Conservation (phyloP, 2,888 invertebrate genomes). For the Ceraclea dissimilis region DNA sequence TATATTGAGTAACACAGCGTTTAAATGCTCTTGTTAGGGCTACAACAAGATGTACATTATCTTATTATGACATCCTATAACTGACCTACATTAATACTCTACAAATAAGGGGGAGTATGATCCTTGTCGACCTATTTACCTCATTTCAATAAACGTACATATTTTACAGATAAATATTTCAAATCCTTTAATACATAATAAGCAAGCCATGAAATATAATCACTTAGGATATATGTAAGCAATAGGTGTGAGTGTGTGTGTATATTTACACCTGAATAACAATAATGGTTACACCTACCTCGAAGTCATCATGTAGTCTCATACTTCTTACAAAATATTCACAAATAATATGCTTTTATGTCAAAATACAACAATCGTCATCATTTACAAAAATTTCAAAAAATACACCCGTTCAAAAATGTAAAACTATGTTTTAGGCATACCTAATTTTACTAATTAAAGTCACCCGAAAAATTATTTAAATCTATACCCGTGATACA, state of each 20-base stretch:
- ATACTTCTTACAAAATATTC: slow-evolving; percentile 10
- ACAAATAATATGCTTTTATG: background rate
- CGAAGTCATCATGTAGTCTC: slow-evolving; percentile 25
- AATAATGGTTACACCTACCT: slow-evolving; percentile 21
- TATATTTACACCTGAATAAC: background rate
- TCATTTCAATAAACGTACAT: background rate
- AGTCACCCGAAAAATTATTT: no score
- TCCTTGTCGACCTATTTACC: background rate
- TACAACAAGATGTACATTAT: background rate
- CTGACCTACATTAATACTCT: background rate
- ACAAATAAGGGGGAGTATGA: background rate
- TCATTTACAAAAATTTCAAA: background rate
- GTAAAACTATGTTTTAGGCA: background rate
- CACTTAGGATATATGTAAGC: no score
- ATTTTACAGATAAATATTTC: no score
- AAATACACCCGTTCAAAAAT: background rate
- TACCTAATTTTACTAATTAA: no score
- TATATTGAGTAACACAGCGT: no score
- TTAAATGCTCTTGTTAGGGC: no score
- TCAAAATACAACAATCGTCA: no score
- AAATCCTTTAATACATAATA: no score
- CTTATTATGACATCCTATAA: background rate
- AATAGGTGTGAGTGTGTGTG: no score
- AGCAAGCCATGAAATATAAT: no score
- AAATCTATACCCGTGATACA: no score